Evolutionary conservation across 2,797 vertebrate species (phyloP), one percentile per base, ranked within the genome.

Genomic region (Leptodactylus fallax): DNA sequence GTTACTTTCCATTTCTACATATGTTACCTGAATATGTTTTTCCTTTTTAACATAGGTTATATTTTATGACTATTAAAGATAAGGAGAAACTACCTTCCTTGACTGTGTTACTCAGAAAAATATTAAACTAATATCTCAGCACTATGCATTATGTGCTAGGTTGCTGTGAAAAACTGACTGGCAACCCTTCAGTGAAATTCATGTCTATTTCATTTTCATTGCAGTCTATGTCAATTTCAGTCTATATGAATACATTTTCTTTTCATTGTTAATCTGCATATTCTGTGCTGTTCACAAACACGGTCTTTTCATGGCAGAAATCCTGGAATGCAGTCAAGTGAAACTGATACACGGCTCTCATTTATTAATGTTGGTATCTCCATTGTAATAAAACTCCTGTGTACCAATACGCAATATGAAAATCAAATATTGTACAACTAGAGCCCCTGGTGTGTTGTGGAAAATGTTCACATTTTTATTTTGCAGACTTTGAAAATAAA

Each of bases 161-260:
- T 51, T 79, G 17, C 56, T 63, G 27, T 76, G 78, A 72, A 81
- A 77, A 89, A 77, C 58, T 14, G n/a, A 82, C 79, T 85, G 82
- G 56, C 77, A 81, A 63, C 45, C 60, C 13, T 45, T 67, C 55
- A 65, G 58, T 85, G 61, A 76, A 82, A 85, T 58, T 56, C 45
- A 71, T 85, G 87, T 56, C 83, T 61, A 81, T 81, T 85, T 85
- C 25, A 67, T 80, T 89, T 85, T 69, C 83, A 85, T 58, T 81
- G 71, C 58, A 51, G 60, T 71, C 55, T 61, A 51, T 86, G 84
- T 86, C 60, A 82, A 76, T 89, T 79, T 78, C 79, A 78, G 51
- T 89, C 88, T 79, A 53, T 78, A 86, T 71, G 69, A 89, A 89
- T 82, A 86, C 14, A 67, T 81, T 86, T 89, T 55, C n/a, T 89